Base-by-base conservation (phyloP, 2,888 invertebrate species). In the Anthrax anthrax region DNA sequence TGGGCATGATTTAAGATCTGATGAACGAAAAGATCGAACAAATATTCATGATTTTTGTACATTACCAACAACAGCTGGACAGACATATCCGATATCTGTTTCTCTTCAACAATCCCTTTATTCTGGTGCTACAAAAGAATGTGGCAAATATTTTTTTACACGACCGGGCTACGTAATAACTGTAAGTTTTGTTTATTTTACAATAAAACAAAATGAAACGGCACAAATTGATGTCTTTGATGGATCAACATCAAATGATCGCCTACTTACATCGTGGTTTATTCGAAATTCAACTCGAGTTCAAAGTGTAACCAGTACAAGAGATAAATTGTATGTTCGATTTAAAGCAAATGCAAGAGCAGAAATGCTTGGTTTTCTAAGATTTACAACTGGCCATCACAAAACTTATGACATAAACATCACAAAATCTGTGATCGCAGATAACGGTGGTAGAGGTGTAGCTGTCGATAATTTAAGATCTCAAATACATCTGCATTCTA, bases 371-470 rank as follows among this genome's bases (percentile, higher is more conserved):
- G 81, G 87, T 16, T 89, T 84, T 57, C 71, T 94, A 58, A 74
- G 85, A 54, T 65, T 94, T 37, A 80, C 83, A 9, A 83, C 89
- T 1, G 87, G 85, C 8, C 71, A 76, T 29, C 75, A 80, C 62
- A 78, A 86, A 72, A 79, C 81, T 23, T 90, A 83, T 62, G 95
- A 96, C 64, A 71, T 96, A 46, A 88, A 88, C 57, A 76, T 98
- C 17, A 83, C 84, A 1, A 81, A 88, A 58, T 85, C 89, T 2
- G 78, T 81, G 34, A 79, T 97, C 49, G 80, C 82, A 3, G 83
- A 87, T 62, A 98, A 98, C 69, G 83, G 84, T 55, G 96, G 96
- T 0, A 80, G 94, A 61, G 98, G 98, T n/a, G 78, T 98, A 43
- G 86, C 79, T n/a, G 78, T 89, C 14, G 90, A 94, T 64, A 90